Base-by-base conservation (phyloP, 2,797 vertebrate genomes). In the Lagodon rhomboides region DNA sequence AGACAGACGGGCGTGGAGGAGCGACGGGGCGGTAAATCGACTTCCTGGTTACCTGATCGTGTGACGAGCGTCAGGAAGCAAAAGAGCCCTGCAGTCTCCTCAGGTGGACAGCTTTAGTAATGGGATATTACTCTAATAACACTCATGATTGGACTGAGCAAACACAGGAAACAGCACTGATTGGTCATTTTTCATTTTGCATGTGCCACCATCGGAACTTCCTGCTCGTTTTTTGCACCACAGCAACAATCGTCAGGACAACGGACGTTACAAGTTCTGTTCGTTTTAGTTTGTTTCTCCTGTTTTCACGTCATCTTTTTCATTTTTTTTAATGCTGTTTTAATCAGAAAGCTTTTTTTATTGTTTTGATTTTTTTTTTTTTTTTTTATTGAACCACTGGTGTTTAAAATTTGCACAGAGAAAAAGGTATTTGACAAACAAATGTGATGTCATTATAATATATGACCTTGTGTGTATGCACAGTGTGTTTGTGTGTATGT, bases 401-500 rank as follows among this genome's bases (percentile, higher is more conserved):
- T 97, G 95, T 97, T 96, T 92, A 93, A 94, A 94, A 94, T 94
- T 98, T 98, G 97, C 97, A 98, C 97, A 98, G 79, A 90, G 85
- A 92, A 85, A 91, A 90, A 87, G 80, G 90, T 96, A 93, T 95
- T 96, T 95, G 84, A 85, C 78, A 86, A 88, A 87, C 77, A 92
- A 92, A 92, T 93, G 92, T 94, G 92, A 93, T 89, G 87, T 93
- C 87, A 85, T 88, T 88, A 70, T 90, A 87, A 86, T 89, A 84
- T 90, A 84, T 89, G 89, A 87, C 77, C 56, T 41, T 87, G 84
- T 89, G 80, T 90, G 80, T 87, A 27, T 86, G 87, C 75, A 85
- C 66, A 60, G 66, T 61, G 59, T 75, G 66, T 61, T 56, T 81
- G 74, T 70, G 61, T 72, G 60, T 68, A 30, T 61, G 68, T 84